A percentile compares a stretch with the other conserved stretches of the same genome.
phyloP scores from a whole-genome alignment of 2,113 vertebrate genomes.

The Pygoscelis adeliae region DNA sequence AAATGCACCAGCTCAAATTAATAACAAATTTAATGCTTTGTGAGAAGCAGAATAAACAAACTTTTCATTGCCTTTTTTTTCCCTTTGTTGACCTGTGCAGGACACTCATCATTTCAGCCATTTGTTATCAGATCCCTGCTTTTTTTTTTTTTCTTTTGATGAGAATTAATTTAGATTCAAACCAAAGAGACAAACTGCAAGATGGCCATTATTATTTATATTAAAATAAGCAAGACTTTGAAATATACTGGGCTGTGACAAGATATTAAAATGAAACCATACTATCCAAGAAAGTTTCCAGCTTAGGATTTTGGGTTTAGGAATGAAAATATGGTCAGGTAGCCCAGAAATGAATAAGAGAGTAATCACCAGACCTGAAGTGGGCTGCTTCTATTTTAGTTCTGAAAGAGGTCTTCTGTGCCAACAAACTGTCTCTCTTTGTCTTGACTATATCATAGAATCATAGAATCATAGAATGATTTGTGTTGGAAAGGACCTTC shows the following conservation, averaged over 20 bases:
- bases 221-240: background rate
- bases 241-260: background rate
- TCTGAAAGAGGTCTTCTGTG: background rate
- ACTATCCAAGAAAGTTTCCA: background rate
- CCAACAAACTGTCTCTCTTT: background rate
- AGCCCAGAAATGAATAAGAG: background rate
- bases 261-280: background rate
- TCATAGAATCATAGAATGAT: too few species aligned
- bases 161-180: background rate
- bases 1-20: background rate
- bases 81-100: background rate
- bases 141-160: background rate
- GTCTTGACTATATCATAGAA: background rate
- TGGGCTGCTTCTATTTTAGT: background rate
- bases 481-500: too few species aligned
- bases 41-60: background rate
- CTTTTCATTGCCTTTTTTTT: fast-evolving
- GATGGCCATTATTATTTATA: background rate
- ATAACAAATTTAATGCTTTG: background rate
- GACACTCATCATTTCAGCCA: fast-evolving
- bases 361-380: background rate
- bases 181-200: background rate
- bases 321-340: background rate
- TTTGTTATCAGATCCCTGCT: fast-evolving
- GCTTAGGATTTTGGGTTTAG: background rate